Base-by-base conservation (phyloP, 2,797 vertebrate genomes). In the Sebastes kiyomatsui region DNA sequence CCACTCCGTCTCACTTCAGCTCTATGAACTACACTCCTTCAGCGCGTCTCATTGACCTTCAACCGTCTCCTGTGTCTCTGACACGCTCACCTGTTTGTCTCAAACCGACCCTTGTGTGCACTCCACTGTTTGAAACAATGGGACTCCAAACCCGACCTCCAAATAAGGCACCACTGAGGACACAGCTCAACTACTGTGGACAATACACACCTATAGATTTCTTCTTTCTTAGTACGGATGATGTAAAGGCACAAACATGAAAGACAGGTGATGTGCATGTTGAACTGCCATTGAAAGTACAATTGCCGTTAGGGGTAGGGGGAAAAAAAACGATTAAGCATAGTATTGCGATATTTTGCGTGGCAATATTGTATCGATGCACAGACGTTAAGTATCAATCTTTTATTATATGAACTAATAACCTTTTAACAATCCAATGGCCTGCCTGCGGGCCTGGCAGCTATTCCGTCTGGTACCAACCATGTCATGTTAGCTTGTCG, bases 1-100 rank as follows among this genome's bases (percentile, higher is more conserved):
- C 58, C 56, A 32, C 20, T 30, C 42, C 22, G 13, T 49, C 54
- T 55, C 67, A 33, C 64, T n/a, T 66, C 74, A 60, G 42, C 72
- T 82, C 71, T 59, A 38, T 62, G 62, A 79, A 69, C 65, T 62
- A 62, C 66, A 56, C 32, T 56, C 60, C 64, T 82, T 65, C 22
- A 81, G 28, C 64, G 69, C 35, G 33, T 82, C 79, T 79, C 70
- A 6, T 10, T 75, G 84, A 89, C 91, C 91, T 92, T 91, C 84
- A 89, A 7, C 59, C 5, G 3, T 60, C 70, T 81, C 46, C 64
- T 8, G 61, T 16, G 32, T 72, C 69, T 84, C 56, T 2, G 14
- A 79, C 77, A 54, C 3, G 30, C 76, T 81, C 83, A 74, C 58
- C 80, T 56, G 32, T 79, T 69, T 52, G 80, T 75, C 78, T 87